These are phyloP conservation scores for Diacarnus erythraeanus DNA, from an alignment of 37 sponge, comb jelly and placozoan genomes.

Conservation along the genomic window DNA sequence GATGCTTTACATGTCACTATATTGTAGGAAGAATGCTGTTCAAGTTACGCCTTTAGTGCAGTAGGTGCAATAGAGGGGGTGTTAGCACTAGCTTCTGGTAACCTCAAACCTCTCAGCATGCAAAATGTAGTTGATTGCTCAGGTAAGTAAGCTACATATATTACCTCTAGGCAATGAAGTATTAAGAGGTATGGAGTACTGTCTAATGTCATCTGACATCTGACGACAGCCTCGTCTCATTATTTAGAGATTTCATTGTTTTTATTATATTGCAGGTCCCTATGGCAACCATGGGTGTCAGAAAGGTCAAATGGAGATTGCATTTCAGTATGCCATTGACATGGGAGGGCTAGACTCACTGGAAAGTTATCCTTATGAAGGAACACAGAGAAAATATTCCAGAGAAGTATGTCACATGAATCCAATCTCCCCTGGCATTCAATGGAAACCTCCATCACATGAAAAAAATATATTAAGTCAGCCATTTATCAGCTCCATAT, in stretches of 20 bases:
- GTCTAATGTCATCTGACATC: too few relatives aligned
- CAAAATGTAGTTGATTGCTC: constrained; percentile 82
- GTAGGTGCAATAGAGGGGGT: constrained; percentile 56
- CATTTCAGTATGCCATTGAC: constrained; percentile 68
- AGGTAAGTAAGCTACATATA: neutral
- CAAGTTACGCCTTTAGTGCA: constrained; percentile 69
- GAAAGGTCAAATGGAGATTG: constrained; percentile 78
- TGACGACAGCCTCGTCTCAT: neutral
- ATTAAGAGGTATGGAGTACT: neutral
- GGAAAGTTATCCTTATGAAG: constrained; percentile 81
- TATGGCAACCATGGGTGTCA: constrained; percentile 88
- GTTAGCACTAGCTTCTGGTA: constrained; percentile 19
- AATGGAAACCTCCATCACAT: neutral
- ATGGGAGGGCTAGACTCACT: constrained; percentile 85
- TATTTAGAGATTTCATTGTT: neutral
- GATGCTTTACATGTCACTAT: neutral
- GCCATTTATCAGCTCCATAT: too few relatives aligned
- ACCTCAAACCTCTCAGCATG: constrained; percentile 51
- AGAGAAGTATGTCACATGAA: constrained; percentile 15
- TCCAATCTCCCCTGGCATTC: neutral
- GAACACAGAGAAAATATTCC: constrained; percentile 47
- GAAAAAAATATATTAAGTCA: too few relatives aligned
- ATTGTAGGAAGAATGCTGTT: constrained; percentile 49
- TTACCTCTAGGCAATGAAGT: neutral
- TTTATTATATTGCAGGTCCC: neutral